Conservation (phyloP, 2,113 vertebrate species). For the Astur gentilis region DNA sequence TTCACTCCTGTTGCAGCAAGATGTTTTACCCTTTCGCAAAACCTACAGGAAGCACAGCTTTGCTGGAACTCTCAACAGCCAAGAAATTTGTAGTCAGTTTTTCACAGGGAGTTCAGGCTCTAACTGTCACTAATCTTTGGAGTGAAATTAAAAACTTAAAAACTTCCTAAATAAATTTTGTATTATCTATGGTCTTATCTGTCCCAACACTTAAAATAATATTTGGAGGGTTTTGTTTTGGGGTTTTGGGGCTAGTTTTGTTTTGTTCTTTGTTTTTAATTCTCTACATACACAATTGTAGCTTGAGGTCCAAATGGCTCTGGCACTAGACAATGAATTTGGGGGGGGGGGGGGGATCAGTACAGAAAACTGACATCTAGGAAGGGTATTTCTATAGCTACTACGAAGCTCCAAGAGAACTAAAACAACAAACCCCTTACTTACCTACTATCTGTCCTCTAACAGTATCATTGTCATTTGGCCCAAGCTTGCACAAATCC, state of each 20-base stretch:
- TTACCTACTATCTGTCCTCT: conserved; percentile 97
- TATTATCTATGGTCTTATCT: background rate
- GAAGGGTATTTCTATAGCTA: background rate
- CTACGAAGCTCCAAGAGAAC: background rate
- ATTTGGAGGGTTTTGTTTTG: background rate
- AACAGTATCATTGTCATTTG: conserved; percentile 94
- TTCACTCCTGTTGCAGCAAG: background rate
- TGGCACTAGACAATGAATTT: background rate
- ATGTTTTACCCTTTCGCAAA: background rate
- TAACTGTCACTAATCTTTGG: background rate
- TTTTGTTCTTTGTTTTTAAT: background rate
- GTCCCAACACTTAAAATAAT: background rate
- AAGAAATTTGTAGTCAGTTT: background rate
- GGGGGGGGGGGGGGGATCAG: background rate
- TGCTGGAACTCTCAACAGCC: background rate
- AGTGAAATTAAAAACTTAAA: background rate
- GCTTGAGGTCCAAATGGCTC: background rate
- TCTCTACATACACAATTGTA: background rate
- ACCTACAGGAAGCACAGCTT: background rate
- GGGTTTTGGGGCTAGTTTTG: background rate
- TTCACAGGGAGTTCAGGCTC: background rate
- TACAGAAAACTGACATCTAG: background rate
- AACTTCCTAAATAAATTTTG: background rate
- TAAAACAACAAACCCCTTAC: conserved; percentile 45
- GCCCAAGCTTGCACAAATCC: conserved; percentile 93